Evolutionary conservation across 2,797 vertebrate species (phyloP).

Genomic region (Mionectes olivaceus): DNA sequence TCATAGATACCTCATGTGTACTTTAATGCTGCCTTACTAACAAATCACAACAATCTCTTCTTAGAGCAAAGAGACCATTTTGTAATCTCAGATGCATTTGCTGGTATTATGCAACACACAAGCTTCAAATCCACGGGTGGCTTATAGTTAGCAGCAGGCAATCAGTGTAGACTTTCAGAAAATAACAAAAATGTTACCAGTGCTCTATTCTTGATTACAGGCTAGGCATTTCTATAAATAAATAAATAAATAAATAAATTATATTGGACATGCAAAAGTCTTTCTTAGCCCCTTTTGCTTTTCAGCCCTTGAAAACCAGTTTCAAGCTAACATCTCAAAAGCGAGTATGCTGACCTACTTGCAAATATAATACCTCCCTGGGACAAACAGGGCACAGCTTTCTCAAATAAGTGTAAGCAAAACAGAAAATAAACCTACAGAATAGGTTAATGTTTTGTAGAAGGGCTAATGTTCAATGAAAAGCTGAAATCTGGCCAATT

Average conservation of each 20-base stretch:
- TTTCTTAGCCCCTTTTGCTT: not conserved
- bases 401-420: slow-evolving; percentile 15
- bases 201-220: not conserved
- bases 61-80: slow-evolving; percentile 30
- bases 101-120: slow-evolving; percentile 9
- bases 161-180: not conserved
- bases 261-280: not conserved
- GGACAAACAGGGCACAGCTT: slow-evolving; percentile 31
- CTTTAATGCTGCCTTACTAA: not conserved
- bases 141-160: slow-evolving; percentile 15
- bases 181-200: not conserved
- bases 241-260: not conserved
- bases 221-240: not conserved
- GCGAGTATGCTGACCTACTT: slow-evolving; percentile 16
- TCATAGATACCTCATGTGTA: not conserved
- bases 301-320: not conserved
- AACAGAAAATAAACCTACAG: slow-evolving; percentile 36
- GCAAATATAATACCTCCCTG: not conserved
- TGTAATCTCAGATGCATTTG: slow-evolving; percentile 42
- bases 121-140: slow-evolving; percentile 27
- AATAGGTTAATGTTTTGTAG: slow-evolving; percentile 51
- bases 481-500: slow-evolving; percentile 30
- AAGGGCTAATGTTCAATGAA: slow-evolving; percentile 37
- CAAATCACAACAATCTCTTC: slow-evolving; percentile 34
- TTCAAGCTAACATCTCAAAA: slow-evolving; percentile 18